Base-by-base conservation (phyloP, 2,797 vertebrate species). In the Eulemur coronatus region DNA sequence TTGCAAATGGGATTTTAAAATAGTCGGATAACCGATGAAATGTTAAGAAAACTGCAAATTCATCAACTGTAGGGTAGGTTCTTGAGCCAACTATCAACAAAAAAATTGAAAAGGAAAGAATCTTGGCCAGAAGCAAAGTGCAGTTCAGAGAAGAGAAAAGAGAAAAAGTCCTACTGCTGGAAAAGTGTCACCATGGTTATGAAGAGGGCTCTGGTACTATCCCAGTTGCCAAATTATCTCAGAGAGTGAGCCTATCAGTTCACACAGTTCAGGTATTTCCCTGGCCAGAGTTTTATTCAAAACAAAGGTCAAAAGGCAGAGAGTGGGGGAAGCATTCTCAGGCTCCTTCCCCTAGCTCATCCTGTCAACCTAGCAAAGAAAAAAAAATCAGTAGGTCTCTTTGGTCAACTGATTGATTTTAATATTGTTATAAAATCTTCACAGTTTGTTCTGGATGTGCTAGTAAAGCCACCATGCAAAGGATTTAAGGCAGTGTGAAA, bases 1-100 rank as follows among this genome's bases (percentile, higher is more conserved):
- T 91, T 84, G 46, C 80, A 95, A 80, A 65, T 75, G 76, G 35
- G 67, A 93, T 94, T 98, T 92, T 78, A 76, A 96, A 96, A 85
- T 38, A 33, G 57, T 82, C 1, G 0, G 50, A 61, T 69, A 89
- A 94, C 88, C 70, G 84, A 95, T 46, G 57, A 95, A 97, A 95
- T 48, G 5, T 80, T 90, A 65, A 85, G 90, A 95, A 96, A 96
- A 82, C 88, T 84, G 90, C 88, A 95, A 52, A 96, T 84, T 81
- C 91, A 78, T 95, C 89, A 72, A 73, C 85, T 85, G 10, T 35
- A 88, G 92, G 82, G 4, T 73, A 22, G 89, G 55, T 52, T 89
- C 86, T 73, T 65, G 4, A 87, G 91, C 88, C 96, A 97, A 90
- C 48, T 76, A 88, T 85, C 41, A 84, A 87, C 38, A 69, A 75